Percentiles rank a stretch among this genome's conserved stretches.
Conservation (phyloP, 2,113 vertebrate genomes). For the Nibea albiflora region DNA sequence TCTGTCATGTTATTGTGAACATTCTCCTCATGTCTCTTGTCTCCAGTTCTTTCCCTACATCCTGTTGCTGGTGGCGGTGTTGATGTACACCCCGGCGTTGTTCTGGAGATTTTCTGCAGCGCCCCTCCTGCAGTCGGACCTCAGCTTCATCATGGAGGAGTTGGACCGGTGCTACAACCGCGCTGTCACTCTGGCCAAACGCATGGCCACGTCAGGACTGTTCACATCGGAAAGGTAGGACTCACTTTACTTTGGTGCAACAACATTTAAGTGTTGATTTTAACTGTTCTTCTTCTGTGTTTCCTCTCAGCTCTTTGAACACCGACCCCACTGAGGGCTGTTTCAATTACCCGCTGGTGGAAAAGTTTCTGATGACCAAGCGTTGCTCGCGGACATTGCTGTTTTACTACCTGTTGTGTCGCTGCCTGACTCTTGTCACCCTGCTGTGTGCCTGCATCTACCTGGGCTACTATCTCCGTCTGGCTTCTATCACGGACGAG, state of each 20-base stretch:
- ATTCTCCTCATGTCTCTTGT: neutral
- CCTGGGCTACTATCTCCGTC: conserved; percentile 92
- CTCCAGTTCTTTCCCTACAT: conserved; percentile 96
- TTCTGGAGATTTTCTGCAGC: conserved; percentile 92
- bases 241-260: no score
- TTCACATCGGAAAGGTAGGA: conserved; percentile 64
- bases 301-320: neutral
- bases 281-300: neutral
- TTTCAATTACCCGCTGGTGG: conserved; percentile 94
- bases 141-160: conserved; percentile 96
- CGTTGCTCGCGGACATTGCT: conserved; percentile 84
- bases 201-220: conserved; percentile 55
- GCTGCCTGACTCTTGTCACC: conserved; percentile 84
- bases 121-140: conserved; percentile 91
- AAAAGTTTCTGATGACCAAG: conserved; percentile 95
- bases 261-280: no score
- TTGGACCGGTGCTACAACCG: conserved; percentile 94
- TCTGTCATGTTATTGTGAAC: neutral
- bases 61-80: conserved; percentile 89
- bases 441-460: conserved; percentile 88
- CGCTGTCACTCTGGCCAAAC: conserved; percentile 90
- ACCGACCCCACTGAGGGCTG: conserved; percentile 88
- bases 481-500: conserved; percentile 90
- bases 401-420: conserved; percentile 88
- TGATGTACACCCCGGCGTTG: conserved; percentile 89